Conservation (phyloP, 2,888 invertebrate genomes). For the Acrobasis consociella region DNA sequence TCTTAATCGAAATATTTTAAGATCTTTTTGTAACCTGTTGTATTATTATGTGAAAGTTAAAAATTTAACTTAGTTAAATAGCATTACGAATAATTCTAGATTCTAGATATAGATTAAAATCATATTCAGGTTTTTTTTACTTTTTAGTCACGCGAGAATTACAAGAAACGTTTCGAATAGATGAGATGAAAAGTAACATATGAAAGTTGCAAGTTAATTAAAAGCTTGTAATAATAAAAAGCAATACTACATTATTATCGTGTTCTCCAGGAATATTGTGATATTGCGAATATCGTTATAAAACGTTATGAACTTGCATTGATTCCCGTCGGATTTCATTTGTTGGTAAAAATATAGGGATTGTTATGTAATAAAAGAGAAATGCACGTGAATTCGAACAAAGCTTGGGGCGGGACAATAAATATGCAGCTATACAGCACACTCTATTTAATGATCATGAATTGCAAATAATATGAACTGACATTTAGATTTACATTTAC, state of each 20-base stretch:
- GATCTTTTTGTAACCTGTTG: too few species aligned
- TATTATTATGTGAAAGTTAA: too few species aligned
- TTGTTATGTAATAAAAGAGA: background rate
- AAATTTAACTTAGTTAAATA: too few species aligned
- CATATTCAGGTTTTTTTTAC: too few species aligned
- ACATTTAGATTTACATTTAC: background rate
- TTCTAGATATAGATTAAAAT: too few species aligned
- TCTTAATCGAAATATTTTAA: too few species aligned
- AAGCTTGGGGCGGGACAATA: conserved; percentile 2
- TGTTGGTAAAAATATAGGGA: background rate
- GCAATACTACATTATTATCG: background rate
- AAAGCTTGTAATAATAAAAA: too few species aligned
- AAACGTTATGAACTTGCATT: conserved; percentile 1
- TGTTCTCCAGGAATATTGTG: background rate
- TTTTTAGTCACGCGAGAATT: too few species aligned
- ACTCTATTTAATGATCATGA: conserved; percentile 29
- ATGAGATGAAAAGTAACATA: too few species aligned
- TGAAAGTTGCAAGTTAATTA: too few species aligned
- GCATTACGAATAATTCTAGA: too few species aligned
- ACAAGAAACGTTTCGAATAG: too few species aligned
- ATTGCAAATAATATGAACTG: background rate
- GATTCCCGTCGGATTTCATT: background rate
- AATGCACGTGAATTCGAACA: background rate
- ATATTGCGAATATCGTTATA: background rate
- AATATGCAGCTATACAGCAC: conserved; percentile 37